A percentile compares a stretch with the other conserved stretches of the same genome.
Conservation (phyloP, 2,888 invertebrate genomes). For the Macaria notata region DNA sequence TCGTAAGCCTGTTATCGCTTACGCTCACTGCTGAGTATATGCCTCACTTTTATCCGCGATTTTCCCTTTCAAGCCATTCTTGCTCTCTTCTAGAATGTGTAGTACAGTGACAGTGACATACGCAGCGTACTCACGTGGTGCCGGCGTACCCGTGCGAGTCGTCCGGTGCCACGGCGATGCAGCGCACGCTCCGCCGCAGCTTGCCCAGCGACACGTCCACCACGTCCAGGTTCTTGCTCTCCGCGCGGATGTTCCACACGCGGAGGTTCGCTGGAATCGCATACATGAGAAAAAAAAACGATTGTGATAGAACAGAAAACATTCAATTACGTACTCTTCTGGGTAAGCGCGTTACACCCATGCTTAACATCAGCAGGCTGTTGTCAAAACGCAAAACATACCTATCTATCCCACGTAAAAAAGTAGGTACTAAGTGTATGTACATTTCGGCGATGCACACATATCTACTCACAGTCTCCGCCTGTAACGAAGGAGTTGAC, state of each 20-base stretch:
- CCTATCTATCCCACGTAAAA: no score
- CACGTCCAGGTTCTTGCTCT: slow-evolving; percentile 86
- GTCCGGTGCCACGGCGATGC: slow-evolving; percentile 85
- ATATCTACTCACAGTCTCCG: slow-evolving; percentile 73
- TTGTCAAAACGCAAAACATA: no score
- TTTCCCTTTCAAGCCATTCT: no score
- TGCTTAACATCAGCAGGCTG: no score
- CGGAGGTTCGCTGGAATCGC: slow-evolving; percentile 82
- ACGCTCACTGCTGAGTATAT: no score
- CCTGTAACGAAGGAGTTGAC: slow-evolving; percentile 87
- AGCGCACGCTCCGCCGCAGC: slow-evolving; percentile 88
- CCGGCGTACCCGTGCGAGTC: slow-evolving; percentile 92
- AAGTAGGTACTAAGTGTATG: no score
- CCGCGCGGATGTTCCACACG: slow-evolving; percentile 88
- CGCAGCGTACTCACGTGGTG: slow-evolving; percentile 86
- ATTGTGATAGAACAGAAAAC: no score
- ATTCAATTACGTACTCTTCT: no score
- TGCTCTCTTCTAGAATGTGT: not conserved
- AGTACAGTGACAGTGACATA: not conserved
- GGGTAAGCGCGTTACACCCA: no score
- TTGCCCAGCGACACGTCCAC: slow-evolving; percentile 90
- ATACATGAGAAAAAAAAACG: not conserved
- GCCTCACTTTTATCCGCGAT: no score
- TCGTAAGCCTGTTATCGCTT: no score
- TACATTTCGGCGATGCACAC: not conserved